Evolutionary conservation across 2,888 invertebrate species (phyloP), one percentile per base, ranked within the genome.

Genomic region (Himalopsyche japonica): DNA sequence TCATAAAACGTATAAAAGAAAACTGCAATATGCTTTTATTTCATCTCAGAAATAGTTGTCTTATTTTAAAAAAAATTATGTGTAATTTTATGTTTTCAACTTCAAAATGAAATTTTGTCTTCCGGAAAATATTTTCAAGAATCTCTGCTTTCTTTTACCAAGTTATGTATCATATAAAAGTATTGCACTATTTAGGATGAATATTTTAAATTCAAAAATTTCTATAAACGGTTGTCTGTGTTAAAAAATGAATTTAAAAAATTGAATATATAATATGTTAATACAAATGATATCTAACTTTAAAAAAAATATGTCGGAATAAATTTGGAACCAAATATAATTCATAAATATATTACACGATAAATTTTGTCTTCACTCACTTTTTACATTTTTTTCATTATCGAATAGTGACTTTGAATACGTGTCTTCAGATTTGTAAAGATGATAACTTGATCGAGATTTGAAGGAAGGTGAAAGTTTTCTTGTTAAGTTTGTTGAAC

Each of bases 401-500:
- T 4, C 12, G 20, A 30, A 70, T 30, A 1, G 27, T 27, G 12
- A 70, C 30, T 15, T 70, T 30, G 15, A 30, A 70, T 27, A 70
- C 27, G 70, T 64, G 20, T 64, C 27, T 70, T 27, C 15, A 27
- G 15, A 27, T 70, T 70, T 70, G 70, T 70, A 70, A 27, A 70
- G 70, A 70, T 70, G 27, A 70, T 70, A 70, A 30, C 70, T 27
- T 70, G 24, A 70, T 70, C 70, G 27, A 70, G 30, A 70, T n/a
- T 81, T 76, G 82, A 76, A 57, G 18, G 64, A 79, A 82, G 48
- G 10, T 5, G n/a, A 77, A 82, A 82, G 82, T 82, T 82, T 76
- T 79, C 79, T 79, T 82, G 82, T 47, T 79, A 82, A 82, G 82
- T 82, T 79, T 79, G 70, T 79, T 47, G 64, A 70, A 82, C 79